Base-by-base conservation (phyloP, 2,888 invertebrate genomes). In the Cephonodes hylas region DNA sequence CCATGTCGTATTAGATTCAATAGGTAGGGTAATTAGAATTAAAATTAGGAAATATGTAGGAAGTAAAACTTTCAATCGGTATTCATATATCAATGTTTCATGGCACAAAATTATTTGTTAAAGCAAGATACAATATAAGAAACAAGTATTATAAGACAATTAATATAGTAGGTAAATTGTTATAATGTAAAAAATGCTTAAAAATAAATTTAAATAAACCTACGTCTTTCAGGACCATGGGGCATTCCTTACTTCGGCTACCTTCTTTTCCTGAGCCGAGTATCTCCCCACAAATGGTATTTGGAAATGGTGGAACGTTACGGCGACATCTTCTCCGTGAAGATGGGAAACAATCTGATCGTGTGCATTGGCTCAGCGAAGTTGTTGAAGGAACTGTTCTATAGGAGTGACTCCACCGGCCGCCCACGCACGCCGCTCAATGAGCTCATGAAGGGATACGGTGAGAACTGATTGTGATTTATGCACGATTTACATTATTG, bases 331-430 rank as follows among this genome's bases (percentile, higher is more conserved):
- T 96, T 96, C 84, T 96, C 96, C 61, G 93, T 96, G 2, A 91
- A 94, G 56, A 89, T 97, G 44, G 97, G 97, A 38, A 94, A 93
- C 59, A 96, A 96, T 77, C 91, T 96, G 59, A 94, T 96, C 18
- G 96, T 97, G 23, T 96, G 97, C 59, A 91, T 97, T 69, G 95
- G 95, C 83, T 96, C 97, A 82, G 95, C 96, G 79, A 94, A 94
- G 76, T 91, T 95, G 76, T 95, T 97, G 75, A 93, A 96, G 63
- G 95, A 96, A 73, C 94, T 96, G 25, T 97, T 97, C 84, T 93
- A 95, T 34, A 94, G 95, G 59, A 95, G 95, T 70, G 96, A 96
- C 74, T 96, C 97, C 84, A 96, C 95, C 68, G 96, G 96, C 65
- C 93, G 97, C 60, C 97, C 97, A 48, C 94, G 95, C 75, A 96